phyloP scores from a whole-genome alignment of 2,797 vertebrate genomes.

The Pantherophis alleghaniensis region DNA sequence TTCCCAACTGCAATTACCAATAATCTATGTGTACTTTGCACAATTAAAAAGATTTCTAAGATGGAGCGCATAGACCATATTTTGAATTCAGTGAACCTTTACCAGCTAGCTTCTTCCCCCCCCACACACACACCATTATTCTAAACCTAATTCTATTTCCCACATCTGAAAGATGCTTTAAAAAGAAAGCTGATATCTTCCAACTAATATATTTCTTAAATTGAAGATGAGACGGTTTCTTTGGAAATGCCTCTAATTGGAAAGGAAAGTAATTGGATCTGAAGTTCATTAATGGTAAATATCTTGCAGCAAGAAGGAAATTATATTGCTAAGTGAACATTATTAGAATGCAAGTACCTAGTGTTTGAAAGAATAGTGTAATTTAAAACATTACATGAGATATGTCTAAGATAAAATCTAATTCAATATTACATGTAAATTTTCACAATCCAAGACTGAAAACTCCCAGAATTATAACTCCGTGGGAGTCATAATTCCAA shows the following conservation, averaged over 20 bases:
- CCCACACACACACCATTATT: not conserved
- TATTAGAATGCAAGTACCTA: not conserved
- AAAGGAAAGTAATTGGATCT: not conserved
- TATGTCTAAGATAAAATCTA: not conserved
- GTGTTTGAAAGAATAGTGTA: not conserved
- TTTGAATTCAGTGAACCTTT: not conserved
- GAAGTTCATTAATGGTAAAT: not conserved
- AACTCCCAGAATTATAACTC: not conserved
- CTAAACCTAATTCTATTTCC: not conserved
- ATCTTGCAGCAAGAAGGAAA: not conserved
- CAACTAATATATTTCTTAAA: conserved; percentile 2
- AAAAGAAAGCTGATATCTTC: not conserved
- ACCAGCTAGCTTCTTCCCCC: not conserved
- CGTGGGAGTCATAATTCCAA: not conserved
- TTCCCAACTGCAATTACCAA: not conserved
- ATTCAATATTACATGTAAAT: not conserved
- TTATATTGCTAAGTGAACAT: not conserved
- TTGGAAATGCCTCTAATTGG: not conserved
- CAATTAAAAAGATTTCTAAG: not conserved
- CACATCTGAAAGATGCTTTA: not conserved
- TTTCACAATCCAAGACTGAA: not conserved
- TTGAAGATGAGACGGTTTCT: not conserved
- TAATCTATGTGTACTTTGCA: not conserved
- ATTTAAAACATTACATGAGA: not conserved
- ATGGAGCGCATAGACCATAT: not conserved